Conservation (phyloP, 2,113 vertebrate species). For the Takifugu flavidus region DNA sequence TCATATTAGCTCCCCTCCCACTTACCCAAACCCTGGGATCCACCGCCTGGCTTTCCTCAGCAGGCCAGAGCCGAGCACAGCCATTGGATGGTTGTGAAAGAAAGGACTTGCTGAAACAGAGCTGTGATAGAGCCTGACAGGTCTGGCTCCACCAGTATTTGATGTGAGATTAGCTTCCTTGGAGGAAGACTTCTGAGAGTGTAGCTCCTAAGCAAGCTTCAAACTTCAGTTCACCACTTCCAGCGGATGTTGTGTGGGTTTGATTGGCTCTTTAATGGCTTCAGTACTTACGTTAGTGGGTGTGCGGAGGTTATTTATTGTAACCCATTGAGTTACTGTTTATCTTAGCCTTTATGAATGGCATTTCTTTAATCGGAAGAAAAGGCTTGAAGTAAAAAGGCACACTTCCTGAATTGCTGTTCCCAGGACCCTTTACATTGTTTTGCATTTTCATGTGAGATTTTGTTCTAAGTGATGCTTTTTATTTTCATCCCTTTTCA, state of each 20-base stretch:
- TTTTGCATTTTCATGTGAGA: too few species aligned
- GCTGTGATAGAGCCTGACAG: slow-evolving; percentile 29
- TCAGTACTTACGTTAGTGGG: neutral
- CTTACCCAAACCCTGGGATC: slow-evolving; percentile 34
- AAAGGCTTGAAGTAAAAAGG: neutral
- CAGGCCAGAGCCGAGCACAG: slow-evolving; percentile 27
- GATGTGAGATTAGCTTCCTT: slow-evolving; percentile 26
- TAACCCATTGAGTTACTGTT: neutral
- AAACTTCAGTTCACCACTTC: slow-evolving; percentile 24
- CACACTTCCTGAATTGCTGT: neutral
- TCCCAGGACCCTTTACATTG: too few species aligned
- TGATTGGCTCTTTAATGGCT: slow-evolving; percentile 9
- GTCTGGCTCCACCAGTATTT: slow-evolving; percentile 23
- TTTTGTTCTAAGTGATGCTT: neutral
- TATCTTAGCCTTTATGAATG: neutral
- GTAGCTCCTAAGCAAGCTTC: slow-evolving; percentile 14
- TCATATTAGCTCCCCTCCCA: slow-evolving; percentile 62
- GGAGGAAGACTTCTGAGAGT: slow-evolving; percentile 14
- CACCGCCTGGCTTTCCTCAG: slow-evolving; percentile 39
- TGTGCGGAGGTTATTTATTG: slow-evolving; percentile 5
- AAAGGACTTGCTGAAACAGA: slow-evolving; percentile 34
- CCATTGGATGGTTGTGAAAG: slow-evolving; percentile 38
- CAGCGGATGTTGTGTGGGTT: slow-evolving; percentile 1
- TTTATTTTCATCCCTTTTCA: neutral
- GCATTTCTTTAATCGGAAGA: neutral